These are phyloP conservation scores for Diadegma fenestrale DNA, from an alignment of 2,888 invertebrate species.

Conservation along the genomic window DNA sequence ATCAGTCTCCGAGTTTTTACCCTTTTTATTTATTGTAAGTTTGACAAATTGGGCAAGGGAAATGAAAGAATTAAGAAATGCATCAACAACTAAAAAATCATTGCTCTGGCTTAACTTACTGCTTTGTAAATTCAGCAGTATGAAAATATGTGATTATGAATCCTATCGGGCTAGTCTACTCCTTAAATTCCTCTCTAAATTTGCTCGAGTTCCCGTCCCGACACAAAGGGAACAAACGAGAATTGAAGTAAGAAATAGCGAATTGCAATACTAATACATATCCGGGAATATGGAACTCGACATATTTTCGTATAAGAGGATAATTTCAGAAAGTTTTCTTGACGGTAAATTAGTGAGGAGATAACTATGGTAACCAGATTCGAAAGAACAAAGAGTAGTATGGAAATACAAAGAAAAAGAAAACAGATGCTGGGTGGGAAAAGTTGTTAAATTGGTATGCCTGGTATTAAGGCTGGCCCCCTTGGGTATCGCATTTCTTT, in stretches of 20 bases:
- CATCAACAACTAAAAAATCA: neutral
- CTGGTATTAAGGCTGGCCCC: constrained; percentile 66
- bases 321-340: constrained; percentile 20
- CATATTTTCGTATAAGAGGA: neutral
- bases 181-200: neutral
- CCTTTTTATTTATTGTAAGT: too few species aligned
- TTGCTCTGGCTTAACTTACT: neutral
- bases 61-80: too few species aligned
- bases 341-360: constrained; percentile 9
- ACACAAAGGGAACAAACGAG: neutral
- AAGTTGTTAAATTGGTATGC: constrained; percentile 68
- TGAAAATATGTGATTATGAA: neutral
- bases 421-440: constrained; percentile 31
- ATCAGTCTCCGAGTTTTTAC: neutral
- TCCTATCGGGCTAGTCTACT: too few species aligned
- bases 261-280: neutral
- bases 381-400: constrained; percentile 23
- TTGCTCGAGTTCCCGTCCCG: neutral
- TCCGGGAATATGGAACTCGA: neutral
- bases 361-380: constrained; percentile 23
- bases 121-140: neutral
- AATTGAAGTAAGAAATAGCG: neutral
- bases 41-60: too few species aligned
- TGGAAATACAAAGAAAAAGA: constrained; percentile 36
- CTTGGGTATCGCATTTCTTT: constrained; percentile 70